A percentile compares a stretch with the other conserved stretches of the same genome.
phyloP scores from a whole-genome alignment of 2,113 vertebrate species.

The Hemibagrus wyckioides region DNA sequence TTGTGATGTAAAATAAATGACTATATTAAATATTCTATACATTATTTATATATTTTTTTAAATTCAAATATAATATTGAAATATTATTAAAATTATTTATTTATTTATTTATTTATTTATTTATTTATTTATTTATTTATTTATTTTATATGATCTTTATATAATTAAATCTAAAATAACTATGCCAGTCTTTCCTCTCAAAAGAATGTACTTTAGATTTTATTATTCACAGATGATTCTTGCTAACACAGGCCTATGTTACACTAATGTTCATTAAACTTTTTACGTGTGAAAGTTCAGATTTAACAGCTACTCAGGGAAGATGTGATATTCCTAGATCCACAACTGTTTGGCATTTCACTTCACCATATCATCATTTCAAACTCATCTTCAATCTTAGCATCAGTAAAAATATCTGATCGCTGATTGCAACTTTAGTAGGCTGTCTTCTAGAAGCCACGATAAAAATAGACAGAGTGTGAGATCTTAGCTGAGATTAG shows the following conservation, averaged over 20 bases:
- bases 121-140: no score
- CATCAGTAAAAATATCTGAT: slow-evolving; percentile 1
- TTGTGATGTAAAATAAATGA: neutral
- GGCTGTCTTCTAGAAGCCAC: neutral
- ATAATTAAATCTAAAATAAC: neutral
- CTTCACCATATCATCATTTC: slow-evolving; percentile 1
- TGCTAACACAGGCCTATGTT: neutral
- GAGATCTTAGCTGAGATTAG: neutral
- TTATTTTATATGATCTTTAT: neutral
- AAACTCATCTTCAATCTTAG: neutral
- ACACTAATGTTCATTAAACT: neutral
- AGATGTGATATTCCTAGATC: neutral
- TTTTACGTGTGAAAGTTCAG: neutral
- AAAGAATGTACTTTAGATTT: neutral
- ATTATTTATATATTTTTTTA: neutral
- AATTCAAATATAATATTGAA: no score
- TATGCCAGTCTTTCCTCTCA: neutral
- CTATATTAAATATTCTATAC: neutral
- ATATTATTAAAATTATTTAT: no score
- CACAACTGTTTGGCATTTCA: neutral
- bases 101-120: no score
- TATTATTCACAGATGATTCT: neutral
- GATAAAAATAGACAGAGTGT: neutral
- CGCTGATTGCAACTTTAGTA: neutral
- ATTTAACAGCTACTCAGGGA: no score